Evolutionary conservation across 2,113 vertebrate genomes (phyloP), one percentile per base, ranked within the genome.

Genomic region (Orthochromis malagaraziensis): DNA sequence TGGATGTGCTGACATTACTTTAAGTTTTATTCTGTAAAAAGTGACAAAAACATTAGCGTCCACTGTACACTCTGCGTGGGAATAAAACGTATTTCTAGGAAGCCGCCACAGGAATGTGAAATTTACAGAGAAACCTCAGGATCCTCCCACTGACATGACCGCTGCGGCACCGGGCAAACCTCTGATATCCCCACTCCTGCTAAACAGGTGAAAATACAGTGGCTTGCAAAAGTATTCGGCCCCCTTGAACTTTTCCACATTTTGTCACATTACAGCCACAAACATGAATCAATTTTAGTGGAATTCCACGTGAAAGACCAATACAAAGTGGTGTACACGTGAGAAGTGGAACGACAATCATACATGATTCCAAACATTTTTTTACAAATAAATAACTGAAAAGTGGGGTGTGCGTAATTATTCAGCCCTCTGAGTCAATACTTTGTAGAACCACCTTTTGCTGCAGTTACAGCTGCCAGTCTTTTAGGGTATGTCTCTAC

Each of bases 291-390:
- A 5, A 55, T 55, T 55, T 3, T 26, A 55, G 0, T 55, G 21
- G 11, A 55, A 26, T 0, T 5, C 12, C 21, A 55, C 12, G 2
- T 1, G 54, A 55, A 55, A 2, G 54, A 55, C 1, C 54, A 13
- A 55, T 0, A 55, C 11, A 55, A 55, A 0, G 54, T 55, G 21
- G 54, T 55, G 54, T 0, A 55, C 54, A 24, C 4, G 21, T 55
- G 53, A 55, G 53, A 55, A 55, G 53, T 55, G 53, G 53, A 3
- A 55, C 21, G 0, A 1, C 0, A 55, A 55, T 55, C 11, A 24
- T 24, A 24, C 21, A 24, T 24, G 11, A 55, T 55, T 24, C 53
- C 2, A 0, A 55, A 55, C n/a, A 3, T 24, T 7, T 54, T 54
- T 54, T 54, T 54, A 54, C 53, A 54, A 54, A 55, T 24, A 54